Base-by-base conservation (phyloP, 2,888 invertebrate genomes). In the Pheosia tremula region DNA sequence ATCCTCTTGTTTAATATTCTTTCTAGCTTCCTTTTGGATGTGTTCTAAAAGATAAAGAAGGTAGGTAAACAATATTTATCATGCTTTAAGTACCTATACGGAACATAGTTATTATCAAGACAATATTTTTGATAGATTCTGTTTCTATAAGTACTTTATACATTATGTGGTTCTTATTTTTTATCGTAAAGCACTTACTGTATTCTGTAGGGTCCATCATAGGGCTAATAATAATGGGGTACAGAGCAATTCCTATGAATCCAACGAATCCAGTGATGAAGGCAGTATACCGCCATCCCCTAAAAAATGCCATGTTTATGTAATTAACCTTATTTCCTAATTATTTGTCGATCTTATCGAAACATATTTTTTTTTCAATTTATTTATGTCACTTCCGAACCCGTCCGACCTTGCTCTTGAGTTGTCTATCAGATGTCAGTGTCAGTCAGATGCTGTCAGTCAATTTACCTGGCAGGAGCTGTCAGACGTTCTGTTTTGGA, bases 201-300 rank as follows among this genome's bases (percentile, higher is more conserved):
- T 96, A 96, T 68, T 94, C 87, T 0, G 95, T 94, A 64, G 95
- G 84, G 84, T 96, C 93, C 4, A 95, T 83, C 94, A 96, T 95
- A 5, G 96, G 96, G 56, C 91, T 87, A 64, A 96, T 90, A 11
- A 94, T 93, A 60, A 95, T 93, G 8, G 95, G 95, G 83, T 96
- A 96, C 56, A 95, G 75, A 5, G 94, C 87, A 8, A 93, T 56
- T 61, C 94, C 95, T 62, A 96, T 82, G 4, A 94, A 71, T 45
- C 95, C 95, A 36, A 95, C 85, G 56, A 96, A 85, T 45, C 94
- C 90, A 53, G 93, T 89, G 37, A 96, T 76, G 62, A 96, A 93
- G 3, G 89, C 86, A 8, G 79, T 85, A 75, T 94, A 95, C 53
- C 94, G 89, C 94, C 95, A 94, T 36, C 95, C 94, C 66, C 72